Base-by-base conservation (phyloP, 2,888 invertebrate genomes). In the Hirtodrosophila histrioides region DNA sequence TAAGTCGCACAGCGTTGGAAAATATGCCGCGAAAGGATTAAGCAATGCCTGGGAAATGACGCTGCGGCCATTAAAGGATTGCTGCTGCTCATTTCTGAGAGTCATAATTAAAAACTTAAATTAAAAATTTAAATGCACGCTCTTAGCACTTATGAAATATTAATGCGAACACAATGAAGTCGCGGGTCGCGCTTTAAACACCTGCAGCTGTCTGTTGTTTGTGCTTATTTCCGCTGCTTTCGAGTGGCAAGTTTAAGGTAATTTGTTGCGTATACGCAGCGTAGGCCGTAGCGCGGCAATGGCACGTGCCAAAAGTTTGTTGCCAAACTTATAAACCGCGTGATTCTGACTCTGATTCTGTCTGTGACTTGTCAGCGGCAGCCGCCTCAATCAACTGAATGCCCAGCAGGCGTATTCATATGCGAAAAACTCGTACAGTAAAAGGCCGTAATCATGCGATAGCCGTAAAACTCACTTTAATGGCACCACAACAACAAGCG, bases 11-110 rank as follows among this genome's bases (percentile, higher is more conserved):
- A 17, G 17, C 17, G 17, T 17, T 17, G 69, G 49, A 77, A 86
- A 86, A 84, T 86, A 84, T 84, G 81, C 84, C 81, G 55, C 50
- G 60, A 71, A 84, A 77, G 86, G 86, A 83, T 86, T 83, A 86
- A 78, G 54, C 45, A 51, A 44, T 61, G 70, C 37, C 65, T 37
- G 54, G 48, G 44, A 65, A 84, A 61, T 67, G 71, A 44, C 60
- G 61, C 48, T 62, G 29, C 50, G 70, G 37, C 70, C 69, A 71
- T 84, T 80, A 69, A 77, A 64, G 67, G 66, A 72, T 61, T 61
- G 60, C 48, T 36, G 23, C 41, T 46, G 51, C 40, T 39, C 50
- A 37, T 11, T 57, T 8, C 43, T 31, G 23, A 31, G 54, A 56
- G 64, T 67, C 9, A 72, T 78, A 78, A 79, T 82, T 79, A 78